phyloP scores from a whole-genome alignment of 2,113 vertebrate genomes.

The Sapayoa aenigma region DNA sequence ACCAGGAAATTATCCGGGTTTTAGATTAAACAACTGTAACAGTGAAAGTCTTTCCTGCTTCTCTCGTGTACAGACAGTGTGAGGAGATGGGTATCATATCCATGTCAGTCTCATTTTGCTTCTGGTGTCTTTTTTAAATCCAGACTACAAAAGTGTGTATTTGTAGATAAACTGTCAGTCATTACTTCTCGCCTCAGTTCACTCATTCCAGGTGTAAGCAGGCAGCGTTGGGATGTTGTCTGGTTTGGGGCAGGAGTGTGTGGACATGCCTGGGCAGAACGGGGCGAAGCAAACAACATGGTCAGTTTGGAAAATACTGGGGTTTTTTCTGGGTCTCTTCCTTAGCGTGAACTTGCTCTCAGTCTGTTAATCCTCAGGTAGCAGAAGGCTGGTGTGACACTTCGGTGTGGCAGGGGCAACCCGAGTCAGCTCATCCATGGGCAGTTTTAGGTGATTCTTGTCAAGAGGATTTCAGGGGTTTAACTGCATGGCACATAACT shows the following conservation, averaged over 20 bases:
- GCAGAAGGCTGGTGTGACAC: background rate
- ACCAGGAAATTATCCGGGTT: background rate
- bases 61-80: background rate
- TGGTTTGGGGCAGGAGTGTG: background rate
- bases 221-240: background rate
- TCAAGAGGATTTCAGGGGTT: background rate
- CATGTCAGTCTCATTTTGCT: background rate
- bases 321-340: accelerated
- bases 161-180: background rate
- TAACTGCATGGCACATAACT: background rate
- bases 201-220: no score
- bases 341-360: background rate
- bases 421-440: background rate
- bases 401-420: background rate
- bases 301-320: background rate
- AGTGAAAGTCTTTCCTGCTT: background rate
- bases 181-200: background rate
- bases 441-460: background rate
- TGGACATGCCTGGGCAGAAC: background rate
- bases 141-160: background rate
- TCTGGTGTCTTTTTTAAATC: background rate
- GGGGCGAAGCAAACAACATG: background rate
- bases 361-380: background rate
- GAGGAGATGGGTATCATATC: accelerated
- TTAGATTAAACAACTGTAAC: background rate